These are phyloP conservation scores for Melanogrammus aeglefinus DNA, from an alignment of 2,797 vertebrate species.

Conservation along the genomic window DNA sequence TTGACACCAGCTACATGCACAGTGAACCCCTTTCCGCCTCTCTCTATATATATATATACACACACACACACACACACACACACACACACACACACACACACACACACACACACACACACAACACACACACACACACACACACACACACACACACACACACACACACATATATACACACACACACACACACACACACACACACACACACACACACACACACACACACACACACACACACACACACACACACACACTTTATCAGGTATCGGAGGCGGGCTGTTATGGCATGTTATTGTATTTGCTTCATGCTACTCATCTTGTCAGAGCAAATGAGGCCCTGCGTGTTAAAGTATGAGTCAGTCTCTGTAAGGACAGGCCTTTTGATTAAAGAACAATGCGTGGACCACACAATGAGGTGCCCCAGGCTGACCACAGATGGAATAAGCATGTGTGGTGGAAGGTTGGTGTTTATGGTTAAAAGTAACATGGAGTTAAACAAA, in stretches of 20 bases:
- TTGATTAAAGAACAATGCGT: background rate
- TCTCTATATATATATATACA: no score
- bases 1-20: no score
- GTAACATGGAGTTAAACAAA: background rate
- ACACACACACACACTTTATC: background rate
- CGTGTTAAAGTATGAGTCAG: conserved; percentile 8
- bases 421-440: background rate
- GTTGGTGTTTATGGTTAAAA: background rate
- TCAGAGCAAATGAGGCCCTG: conserved; percentile 25
- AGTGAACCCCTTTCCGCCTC: no score
- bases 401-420: background rate
- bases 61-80: background rate
- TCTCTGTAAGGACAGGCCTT: background rate
- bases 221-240: background rate
- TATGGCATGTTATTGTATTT: conserved; percentile 29
- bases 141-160: background rate
- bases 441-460: background rate
- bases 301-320: conserved; percentile 39
- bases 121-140: background rate
- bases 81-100: no score
- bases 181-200: background rate
- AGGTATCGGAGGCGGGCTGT: conserved; percentile 26
- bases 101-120: no score
- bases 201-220: no score
- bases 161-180: background rate